phyloP scores from a whole-genome alignment of 2,888 invertebrate species.

The Drosophila mettleri region DNA sequence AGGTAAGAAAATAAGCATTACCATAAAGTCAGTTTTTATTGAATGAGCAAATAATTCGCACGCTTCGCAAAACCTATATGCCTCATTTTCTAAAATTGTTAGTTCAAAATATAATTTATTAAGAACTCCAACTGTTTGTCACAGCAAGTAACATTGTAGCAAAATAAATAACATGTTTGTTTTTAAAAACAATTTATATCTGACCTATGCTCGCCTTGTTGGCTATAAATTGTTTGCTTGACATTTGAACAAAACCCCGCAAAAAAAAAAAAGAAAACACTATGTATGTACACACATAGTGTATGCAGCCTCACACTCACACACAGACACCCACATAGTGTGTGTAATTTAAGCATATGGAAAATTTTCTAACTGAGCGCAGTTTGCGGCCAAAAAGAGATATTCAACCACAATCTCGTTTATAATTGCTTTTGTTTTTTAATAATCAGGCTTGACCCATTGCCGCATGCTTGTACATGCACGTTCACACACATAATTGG shows the following conservation, averaged over 20 bases:
- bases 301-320: constrained; percentile 39
- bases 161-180: not conserved
- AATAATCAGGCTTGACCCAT: constrained; percentile 73
- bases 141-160: not conserved
- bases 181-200: constrained; percentile 11
- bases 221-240: constrained; percentile 45
- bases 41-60: too few species aligned
- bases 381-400: constrained; percentile 57
- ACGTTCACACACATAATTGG: constrained; percentile 9
- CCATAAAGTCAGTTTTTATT: too few species aligned
- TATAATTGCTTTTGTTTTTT: constrained; percentile 79
- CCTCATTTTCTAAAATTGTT: not conserved
- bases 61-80: not conserved
- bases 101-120: not conserved
- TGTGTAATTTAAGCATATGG: constrained; percentile 30
- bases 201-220: constrained; percentile 43
- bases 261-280: too few species aligned
- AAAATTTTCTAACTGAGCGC: constrained; percentile 55
- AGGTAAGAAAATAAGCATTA: too few species aligned
- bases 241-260: constrained; percentile 37
- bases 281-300: constrained; percentile 47
- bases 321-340: not conserved
- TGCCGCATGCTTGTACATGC: constrained; percentile 17
- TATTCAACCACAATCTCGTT: constrained; percentile 54
- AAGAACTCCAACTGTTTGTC: not conserved